Evolutionary conservation across 2,113 vertebrate genomes (phyloP), one percentile per base, ranked within the genome.

Genomic region (Podiceps cristatus): DNA sequence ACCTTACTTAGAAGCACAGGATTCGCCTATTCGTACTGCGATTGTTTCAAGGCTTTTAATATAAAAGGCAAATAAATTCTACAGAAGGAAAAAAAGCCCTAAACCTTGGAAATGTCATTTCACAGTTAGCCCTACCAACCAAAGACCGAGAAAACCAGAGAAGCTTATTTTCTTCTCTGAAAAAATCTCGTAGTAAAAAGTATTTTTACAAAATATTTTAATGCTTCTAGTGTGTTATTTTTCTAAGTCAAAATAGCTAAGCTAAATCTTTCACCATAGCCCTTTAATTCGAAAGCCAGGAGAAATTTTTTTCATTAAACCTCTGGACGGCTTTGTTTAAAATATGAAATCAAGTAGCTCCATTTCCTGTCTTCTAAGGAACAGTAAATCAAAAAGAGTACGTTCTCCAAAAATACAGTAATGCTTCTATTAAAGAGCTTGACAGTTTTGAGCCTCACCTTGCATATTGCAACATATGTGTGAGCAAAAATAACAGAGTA

Each of bases 311-410:
- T 97, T 97, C 93, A 97, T 97, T 96, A 97, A 97, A 96, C 84
- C 93, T 94, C 93, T 97, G 97, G 96, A 89, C 18, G n/a, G 96
- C 93, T 97, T 97, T 97, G 93, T 97, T 97, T 96, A 90, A 97
- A 97, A 96, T 96, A 95, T 88, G 95, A 97, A 97, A 97, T 97
- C 97, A 97, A 97, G 97, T 97, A 97, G 97, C 95, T 97, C 97
- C 96, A 97, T 97, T 97, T 97, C 97, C 97, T 97, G 97, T 96
- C 97, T 97, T 97, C 95, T 96, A 84, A 97, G 89, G 95, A 93
- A 95, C 95, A 95, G 86, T 97, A 96, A 97, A 97, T 97, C 95
- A 97, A 96, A 94, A 82, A 13, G 72, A 73, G 74, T 62, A 62
- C 2, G 8, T 91, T 85, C 84, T 97, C 96, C 93, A 96, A 93